Conservation (phyloP, 1,140 invertebrate genomes). For the Gryon sp. region DNA sequence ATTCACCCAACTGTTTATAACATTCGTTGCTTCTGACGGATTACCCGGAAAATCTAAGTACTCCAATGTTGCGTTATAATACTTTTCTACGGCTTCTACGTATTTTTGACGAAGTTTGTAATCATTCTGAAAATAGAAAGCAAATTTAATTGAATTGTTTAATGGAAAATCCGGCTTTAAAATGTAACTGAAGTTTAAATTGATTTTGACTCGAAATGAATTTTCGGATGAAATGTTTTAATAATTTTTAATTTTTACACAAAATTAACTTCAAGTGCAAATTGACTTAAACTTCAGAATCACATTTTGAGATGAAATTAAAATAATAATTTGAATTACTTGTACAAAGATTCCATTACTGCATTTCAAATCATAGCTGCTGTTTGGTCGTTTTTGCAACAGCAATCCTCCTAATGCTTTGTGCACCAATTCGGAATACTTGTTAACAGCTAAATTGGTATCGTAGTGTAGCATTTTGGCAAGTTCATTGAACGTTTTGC, state of each 20-base stretch:
- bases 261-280: no score
- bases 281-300: no score
- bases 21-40: background rate
- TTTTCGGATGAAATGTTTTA: no score
- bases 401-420: background rate
- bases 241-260: no score
- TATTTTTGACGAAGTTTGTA: background rate
- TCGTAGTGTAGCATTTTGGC: constrained; percentile 14
- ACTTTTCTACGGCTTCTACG: background rate
- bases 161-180: no score
- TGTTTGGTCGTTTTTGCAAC: background rate
- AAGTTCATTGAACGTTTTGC: constrained; percentile 9
- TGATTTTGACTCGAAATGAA: no score
- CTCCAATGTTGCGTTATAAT: background rate
- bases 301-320: no score
- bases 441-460: constrained; percentile 11
- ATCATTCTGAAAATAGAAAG: constrained; percentile 10
- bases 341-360: constrained; percentile 4
- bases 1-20: constrained; percentile 12
- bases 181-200: no score
- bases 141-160: no score
- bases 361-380: background rate
- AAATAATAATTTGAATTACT: no score
- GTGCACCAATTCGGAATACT: constrained; percentile 22
- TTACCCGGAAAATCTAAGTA: background rate